Conservation (phyloP, 1,140 invertebrate species). For the Oedothorax gibbosus region DNA sequence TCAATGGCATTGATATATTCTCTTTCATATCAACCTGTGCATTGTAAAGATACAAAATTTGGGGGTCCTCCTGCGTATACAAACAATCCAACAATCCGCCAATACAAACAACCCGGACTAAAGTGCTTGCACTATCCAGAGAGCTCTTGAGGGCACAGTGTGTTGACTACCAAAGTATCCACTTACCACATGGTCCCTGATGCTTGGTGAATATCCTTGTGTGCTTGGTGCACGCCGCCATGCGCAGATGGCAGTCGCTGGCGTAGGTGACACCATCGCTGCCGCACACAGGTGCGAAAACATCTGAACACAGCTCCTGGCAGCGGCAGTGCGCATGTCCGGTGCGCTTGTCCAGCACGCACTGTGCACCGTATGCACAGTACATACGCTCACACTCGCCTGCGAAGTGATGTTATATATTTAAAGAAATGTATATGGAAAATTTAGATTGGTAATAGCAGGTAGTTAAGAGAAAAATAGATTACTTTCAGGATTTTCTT, state of each 20-base stretch:
- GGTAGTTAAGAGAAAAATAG: too few species aligned
- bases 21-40: too few species aligned
- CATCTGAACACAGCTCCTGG: conserved; percentile 72
- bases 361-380: conserved; percentile 82
- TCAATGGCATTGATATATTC: too few species aligned
- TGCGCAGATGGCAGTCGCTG: conserved; percentile 82
- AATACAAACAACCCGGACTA: too few species aligned
- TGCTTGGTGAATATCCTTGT: conserved; percentile 80
- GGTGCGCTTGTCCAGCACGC: conserved; percentile 74
- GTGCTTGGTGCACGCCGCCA: conserved; percentile 79
- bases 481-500: too few species aligned
- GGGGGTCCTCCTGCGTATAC: too few species aligned
- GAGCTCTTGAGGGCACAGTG: neutral
- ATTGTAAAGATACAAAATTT: too few species aligned
- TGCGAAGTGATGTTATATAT: conserved; percentile 64
- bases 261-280: conserved; percentile 83
- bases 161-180: neutral
- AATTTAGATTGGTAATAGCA: neutral
- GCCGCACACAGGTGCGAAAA: conserved; percentile 78
- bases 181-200: conserved; percentile 83
- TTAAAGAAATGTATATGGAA: neutral
- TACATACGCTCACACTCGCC: conserved; percentile 84
- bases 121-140: neutral
- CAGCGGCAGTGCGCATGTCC: conserved; percentile 78
- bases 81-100: too few species aligned